Base-by-base conservation (phyloP, 2,888 invertebrate genomes). In the Kryphioiulus occultus region DNA sequence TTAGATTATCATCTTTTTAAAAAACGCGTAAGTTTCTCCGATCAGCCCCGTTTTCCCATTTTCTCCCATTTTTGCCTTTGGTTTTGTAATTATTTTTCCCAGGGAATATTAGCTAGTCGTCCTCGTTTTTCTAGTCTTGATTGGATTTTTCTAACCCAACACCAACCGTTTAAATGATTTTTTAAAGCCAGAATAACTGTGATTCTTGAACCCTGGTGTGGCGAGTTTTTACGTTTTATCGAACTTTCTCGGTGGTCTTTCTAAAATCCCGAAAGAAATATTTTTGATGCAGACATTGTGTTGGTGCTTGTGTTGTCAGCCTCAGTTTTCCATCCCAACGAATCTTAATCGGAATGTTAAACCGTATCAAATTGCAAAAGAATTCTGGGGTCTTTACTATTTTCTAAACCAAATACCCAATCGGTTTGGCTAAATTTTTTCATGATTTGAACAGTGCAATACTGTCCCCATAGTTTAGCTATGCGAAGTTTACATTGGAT, bases 291-390 rank as follows among this genome's bases (percentile, higher is more conserved):
- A 42, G 42, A 0, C 42, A 42, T 42, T 42, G 42, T 42, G 42
- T 9, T 42, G 10, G 15, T 42, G 42, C 15, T 42, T 42, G 47
- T 47, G 12, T 47, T 12, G 5, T 47, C 47, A 39, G 39, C 17
- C 17, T 47, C 47, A 42, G 42, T 42, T 42, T 17, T 17, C 47
- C 17, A 47, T 0, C 47, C 1, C 3, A 17, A 47, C 47, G 19
- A 47, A 47, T 47, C 17, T 59, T 59, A 22, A 59, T 59, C 59
- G 59, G 59, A 59, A 59, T 59, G 59, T 59, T 59, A 59, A 59
- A 17, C 59, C 22, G n/a, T 59, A 59, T 47, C 59, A n/a, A 22
- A 59, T 59, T 22, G 59, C 59, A 22, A 59, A 7, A 5, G 59
- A 59, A n/a, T n/a, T 59, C 5, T 22, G 19, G 59, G 59, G 5